A percentile compares a stretch with the other conserved stretches of the same genome.
Conservation (phyloP, 1,140 invertebrate species). For the Nixonia krombeini region DNA sequence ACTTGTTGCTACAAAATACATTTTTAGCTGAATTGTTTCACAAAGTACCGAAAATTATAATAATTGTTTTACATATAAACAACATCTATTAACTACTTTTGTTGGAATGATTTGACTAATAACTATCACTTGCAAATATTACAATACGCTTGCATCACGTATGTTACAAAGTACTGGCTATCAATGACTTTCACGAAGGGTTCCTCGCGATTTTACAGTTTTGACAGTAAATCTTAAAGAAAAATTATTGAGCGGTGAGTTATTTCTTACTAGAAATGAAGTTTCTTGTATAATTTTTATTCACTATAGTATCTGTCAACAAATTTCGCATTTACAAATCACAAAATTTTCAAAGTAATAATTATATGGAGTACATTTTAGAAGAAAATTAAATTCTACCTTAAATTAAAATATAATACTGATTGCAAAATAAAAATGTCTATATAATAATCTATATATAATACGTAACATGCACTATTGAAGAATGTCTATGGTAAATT, state of each 20-base stretch:
- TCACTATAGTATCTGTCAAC: not conserved
- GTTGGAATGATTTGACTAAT: slow-evolving; percentile 43
- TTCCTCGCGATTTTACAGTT: too few relatives aligned
- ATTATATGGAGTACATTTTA: not conserved
- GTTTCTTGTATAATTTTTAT: too few relatives aligned
- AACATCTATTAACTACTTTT: slow-evolving; percentile 18
- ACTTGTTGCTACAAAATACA: too few relatives aligned
- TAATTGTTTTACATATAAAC: slow-evolving; percentile 3
- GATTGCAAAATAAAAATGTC: not conserved
- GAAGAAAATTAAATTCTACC: too few relatives aligned
- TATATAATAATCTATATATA: not conserved
- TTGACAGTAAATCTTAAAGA: too few relatives aligned
- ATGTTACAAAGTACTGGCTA: slow-evolving; percentile 17
- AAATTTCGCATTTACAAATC: not conserved
- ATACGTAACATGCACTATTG: too few relatives aligned
- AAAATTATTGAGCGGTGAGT: not conserved
- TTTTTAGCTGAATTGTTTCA: too few relatives aligned
- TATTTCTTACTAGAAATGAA: too few relatives aligned
- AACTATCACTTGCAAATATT: slow-evolving; percentile 19
- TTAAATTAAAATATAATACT: not conserved
- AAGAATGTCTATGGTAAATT: too few relatives aligned
- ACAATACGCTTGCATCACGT: slow-evolving; percentile 13
- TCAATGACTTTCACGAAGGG: not conserved
- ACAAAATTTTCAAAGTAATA: not conserved
- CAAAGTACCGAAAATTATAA: not conserved